A percentile compares a stretch with the other conserved stretches of the same genome.
Conservation (phyloP, 1,140 invertebrate genomes). For the Rhyacophila brunnea region DNA sequence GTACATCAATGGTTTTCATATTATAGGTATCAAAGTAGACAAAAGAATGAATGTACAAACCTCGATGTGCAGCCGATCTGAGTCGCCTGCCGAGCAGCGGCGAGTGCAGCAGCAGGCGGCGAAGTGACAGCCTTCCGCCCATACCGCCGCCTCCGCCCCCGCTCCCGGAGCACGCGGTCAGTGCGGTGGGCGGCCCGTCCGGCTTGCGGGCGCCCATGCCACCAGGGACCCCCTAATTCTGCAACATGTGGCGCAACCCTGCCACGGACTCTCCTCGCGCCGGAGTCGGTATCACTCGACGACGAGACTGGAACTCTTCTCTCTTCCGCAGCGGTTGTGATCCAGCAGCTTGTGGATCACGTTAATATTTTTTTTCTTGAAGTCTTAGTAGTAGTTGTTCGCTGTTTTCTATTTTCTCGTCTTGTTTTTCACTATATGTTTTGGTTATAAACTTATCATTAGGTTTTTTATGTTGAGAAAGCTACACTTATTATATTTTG, state of each 20-base stretch:
- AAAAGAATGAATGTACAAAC: constrained; percentile 13
- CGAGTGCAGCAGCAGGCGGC: constrained; percentile 29
- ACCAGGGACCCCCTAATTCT: background rate
- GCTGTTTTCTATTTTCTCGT: too few species aligned
- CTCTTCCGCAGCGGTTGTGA: too few species aligned
- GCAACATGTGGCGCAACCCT: background rate
- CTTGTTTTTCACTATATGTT: too few species aligned
- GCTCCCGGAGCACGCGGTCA: constrained; percentile 7
- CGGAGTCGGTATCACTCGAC: background rate
- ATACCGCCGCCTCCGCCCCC: constrained; percentile 19
- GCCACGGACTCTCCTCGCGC: background rate
- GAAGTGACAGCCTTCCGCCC: constrained; percentile 26
- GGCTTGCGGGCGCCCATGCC: constrained; percentile 19
- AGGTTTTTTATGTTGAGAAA: too few species aligned
- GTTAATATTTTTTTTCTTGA: too few species aligned
- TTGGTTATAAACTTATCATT: too few species aligned
- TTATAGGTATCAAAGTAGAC: too few species aligned
- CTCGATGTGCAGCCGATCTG: constrained; percentile 30
- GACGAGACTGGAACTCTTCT: background rate
- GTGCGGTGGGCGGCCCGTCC: constrained; percentile 10
- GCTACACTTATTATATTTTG: too few species aligned
- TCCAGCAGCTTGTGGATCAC: too few species aligned
- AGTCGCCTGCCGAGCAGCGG: constrained; percentile 28
- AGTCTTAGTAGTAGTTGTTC: too few species aligned
- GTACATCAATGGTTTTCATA: too few species aligned